Base-by-base conservation (phyloP, 2,113 vertebrate genomes). In the Rhinopithecus roxellana region DNA sequence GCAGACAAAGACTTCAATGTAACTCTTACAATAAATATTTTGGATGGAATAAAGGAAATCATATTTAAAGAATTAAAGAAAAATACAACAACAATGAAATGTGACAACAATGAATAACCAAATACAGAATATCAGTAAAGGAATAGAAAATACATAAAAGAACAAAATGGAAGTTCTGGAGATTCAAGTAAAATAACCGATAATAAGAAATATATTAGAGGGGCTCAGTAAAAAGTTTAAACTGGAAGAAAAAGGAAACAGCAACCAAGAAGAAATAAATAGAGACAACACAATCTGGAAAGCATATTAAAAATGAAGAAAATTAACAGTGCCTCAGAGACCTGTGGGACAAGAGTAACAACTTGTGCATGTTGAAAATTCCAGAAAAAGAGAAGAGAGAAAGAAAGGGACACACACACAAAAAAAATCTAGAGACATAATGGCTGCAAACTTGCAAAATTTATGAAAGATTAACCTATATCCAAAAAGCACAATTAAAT, bases 141-240 rank as follows among this genome's bases (percentile, higher is more conserved):
- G 61, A 9, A 94, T 48, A 74, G 13, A 43, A 92, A 90, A 69
- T 72, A 55, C 77, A 48, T 91, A 87, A 93, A 57, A 45, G 2
- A 89, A 91, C 30, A 94, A 75, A 89, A 75, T 6, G 79, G 40
- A 75, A 92, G 85, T 84, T 84, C n/a, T 86, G 17, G 14, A 87
- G 12, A 61, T 69, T 4, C 74, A 80, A 23, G 12, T 79, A 57
- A 4, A 86, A 55, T 61, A 89, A 48, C 43, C 86, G 10, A 70
- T 50, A 89, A 78, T 25, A 57, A 88, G 77, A 88, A 27, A 85
- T 48, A 81, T 5, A 40, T 69, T 72, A 70, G 40, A 77, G 9
- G 38, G 6, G 1, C 5, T 92, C 57, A 50, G 30, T 40, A 83
- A 20, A 88, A 30, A 3, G 48, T 82, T 45, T 72, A 45, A 79